phyloP scores from a whole-genome alignment of 2,113 vertebrate species.

The Oceanites oceanicus region DNA sequence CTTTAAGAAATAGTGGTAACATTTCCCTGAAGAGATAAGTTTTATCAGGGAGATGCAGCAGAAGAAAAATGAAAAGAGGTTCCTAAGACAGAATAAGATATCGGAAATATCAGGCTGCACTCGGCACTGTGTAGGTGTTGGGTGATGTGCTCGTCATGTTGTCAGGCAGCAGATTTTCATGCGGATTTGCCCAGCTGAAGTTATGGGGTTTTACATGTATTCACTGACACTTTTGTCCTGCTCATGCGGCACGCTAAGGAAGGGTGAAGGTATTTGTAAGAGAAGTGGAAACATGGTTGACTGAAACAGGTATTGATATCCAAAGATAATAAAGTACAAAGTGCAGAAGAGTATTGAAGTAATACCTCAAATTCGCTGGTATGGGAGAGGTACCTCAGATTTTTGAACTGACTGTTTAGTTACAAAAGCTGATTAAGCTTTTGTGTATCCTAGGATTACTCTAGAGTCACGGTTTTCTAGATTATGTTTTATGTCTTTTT shows the following conservation, averaged over 20 bases:
- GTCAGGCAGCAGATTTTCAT: background rate
- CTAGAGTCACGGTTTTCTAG: background rate
- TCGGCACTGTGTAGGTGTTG: rapidly evolving
- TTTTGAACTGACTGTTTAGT: background rate
- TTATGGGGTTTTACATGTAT: rapidly evolving
- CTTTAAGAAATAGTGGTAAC: background rate
- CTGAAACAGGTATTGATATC: background rate
- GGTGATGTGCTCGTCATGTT: background rate
- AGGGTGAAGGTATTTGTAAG: background rate
- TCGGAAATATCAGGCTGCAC: rapidly evolving
- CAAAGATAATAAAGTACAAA: background rate
- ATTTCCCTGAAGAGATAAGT: background rate
- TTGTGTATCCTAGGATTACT: background rate
- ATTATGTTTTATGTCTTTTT: background rate
- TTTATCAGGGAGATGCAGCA: background rate
- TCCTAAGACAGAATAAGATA: background rate
- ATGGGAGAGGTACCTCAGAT: background rate
- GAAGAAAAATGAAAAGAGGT: background rate
- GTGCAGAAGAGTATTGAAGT: background rate
- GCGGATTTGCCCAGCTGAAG: background rate
- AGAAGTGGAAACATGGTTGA: background rate
- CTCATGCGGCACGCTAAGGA: background rate
- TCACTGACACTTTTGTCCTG: background rate
- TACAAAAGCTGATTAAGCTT: background rate
- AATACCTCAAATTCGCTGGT: background rate